Conservation (phyloP, 2,888 invertebrate genomes). For the Cheilosia grossa region DNA sequence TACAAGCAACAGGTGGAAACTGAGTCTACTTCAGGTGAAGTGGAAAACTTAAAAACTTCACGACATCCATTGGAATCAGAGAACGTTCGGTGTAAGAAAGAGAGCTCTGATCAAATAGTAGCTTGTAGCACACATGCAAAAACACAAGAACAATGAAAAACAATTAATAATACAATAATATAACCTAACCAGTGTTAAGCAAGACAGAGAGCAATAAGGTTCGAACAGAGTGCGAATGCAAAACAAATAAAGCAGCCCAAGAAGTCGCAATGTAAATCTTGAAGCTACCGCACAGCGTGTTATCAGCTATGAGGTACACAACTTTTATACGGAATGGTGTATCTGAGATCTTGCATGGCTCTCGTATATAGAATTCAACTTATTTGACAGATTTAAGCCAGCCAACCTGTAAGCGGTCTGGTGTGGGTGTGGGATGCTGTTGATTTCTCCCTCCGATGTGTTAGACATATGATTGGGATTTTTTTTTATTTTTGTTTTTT, state of each 20-base stretch:
- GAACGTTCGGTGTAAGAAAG: conserved; percentile 46
- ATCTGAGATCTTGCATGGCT: conserved; percentile 13
- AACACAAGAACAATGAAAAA: conserved; percentile 44
- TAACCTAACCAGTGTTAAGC: conserved; percentile 54
- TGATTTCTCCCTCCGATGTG: conserved; percentile 37
- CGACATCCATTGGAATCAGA: conserved; percentile 46
- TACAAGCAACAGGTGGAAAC: conserved; percentile 73
- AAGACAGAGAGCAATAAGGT: conserved; percentile 56
- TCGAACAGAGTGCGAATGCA: conserved; percentile 27
- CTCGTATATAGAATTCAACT: conserved; percentile 8
- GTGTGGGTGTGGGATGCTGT: conserved; percentile 1
- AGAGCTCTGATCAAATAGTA: conserved; percentile 43
- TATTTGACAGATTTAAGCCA: conserved; percentile 46
- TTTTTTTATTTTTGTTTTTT: conserved; percentile 19
- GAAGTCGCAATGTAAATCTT: conserved; percentile 65
- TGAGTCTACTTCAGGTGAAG: conserved; percentile 59
- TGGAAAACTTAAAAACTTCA: conserved; percentile 72
- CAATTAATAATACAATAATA: conserved; percentile 62
- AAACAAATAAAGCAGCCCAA: conserved; percentile 20
- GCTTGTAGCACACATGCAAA: conserved; percentile 52
- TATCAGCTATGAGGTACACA: conserved; percentile 49
- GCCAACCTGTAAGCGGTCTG: neutral
- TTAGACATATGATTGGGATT: neutral
- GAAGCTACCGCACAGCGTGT: conserved; percentile 46
- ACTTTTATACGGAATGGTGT: neutral